Evolutionary conservation across 2,888 invertebrate genomes (phyloP), one percentile per base, ranked within the genome.

Genomic region (Himalopsyche kuldschensis): DNA sequence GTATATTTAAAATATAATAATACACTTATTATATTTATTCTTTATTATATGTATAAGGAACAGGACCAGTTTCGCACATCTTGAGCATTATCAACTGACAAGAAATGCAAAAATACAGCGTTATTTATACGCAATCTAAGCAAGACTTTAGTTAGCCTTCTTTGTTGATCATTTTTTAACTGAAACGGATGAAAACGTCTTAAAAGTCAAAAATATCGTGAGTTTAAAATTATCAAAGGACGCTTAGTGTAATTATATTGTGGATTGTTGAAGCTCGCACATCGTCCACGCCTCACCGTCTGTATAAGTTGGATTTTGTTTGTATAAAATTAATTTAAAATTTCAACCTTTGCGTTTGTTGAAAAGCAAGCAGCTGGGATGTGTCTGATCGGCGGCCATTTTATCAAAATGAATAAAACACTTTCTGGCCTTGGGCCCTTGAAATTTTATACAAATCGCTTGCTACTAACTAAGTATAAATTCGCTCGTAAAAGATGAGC

Each of bases 291-390:
- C 41, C 15, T 41, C 15, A 3, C 15, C 41, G 41, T 15, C 41
- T 41, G 41, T 41, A 15, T 15, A 41, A 41, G 41, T 41, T 41
- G 20, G 30, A 69, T 69, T 69, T 30, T 69, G 69, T 69, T 69
- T 69, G 69, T 69, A 69, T 69, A 69, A 55, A 55, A 69, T 69
- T 69, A 69, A 69, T 69, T 69, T 69, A 69, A 69, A 69, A 69
- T 69, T 69, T 27, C 27, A 69, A 69, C 69, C 27, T 69, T 69
- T 69, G 69, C 69, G 69, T 30, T 41, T 30, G 69, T 69, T 69
- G 27, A 30, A 69, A 69, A 27, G 20, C 69, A 27, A 69, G 69
- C 69, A 69, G 30, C 69, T 69, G 69, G 24, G 69, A 24, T 69
- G 69, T 69, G 27, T 69, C 69, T 69, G 30, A 69, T 69, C 69